These are phyloP conservation scores for Notothenia coriiceps DNA, from an alignment of 2,113 vertebrate species.

Conservation along the genomic window DNA sequence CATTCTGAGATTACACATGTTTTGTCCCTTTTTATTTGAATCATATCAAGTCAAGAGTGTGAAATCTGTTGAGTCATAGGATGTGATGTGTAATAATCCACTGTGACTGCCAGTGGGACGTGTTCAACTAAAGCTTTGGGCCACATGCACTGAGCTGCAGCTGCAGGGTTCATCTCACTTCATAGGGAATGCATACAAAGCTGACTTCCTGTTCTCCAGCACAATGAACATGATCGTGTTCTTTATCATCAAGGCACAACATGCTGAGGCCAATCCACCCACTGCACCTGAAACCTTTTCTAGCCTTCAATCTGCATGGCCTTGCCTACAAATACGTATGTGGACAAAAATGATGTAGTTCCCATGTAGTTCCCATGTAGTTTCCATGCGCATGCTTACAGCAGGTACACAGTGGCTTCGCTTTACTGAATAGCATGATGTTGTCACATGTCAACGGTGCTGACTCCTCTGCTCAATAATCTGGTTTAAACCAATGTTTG, in stretches of 20 bases:
- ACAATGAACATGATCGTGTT: background rate
- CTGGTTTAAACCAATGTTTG: background rate
- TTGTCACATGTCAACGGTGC: background rate
- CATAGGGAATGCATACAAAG: background rate
- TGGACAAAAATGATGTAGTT: background rate
- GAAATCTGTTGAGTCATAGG: background rate
- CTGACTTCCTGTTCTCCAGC: background rate
- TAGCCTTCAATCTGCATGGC: background rate
- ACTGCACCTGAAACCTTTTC: background rate
- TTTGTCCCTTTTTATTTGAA: constrained; percentile 31
- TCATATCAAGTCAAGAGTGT: constrained; percentile 3
- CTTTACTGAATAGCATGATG: constrained; percentile 3
- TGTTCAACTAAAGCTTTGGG: background rate
- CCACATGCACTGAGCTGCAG: background rate
- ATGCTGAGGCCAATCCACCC: background rate
- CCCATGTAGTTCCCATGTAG: background rate
- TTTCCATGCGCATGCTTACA: constrained; percentile 18
- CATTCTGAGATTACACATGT: constrained; percentile 58
- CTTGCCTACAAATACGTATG: background rate
- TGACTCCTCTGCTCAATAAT: background rate
- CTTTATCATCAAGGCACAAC: background rate
- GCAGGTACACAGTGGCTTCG: constrained; percentile 11
- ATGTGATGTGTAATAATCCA: background rate
- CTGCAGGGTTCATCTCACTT: background rate
- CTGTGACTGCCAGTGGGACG: background rate